Percentiles rank a stretch among this genome's conserved stretches.
Conservation (phyloP, 64 coral and sea anemone species). For the Montipora foliosa region DNA sequence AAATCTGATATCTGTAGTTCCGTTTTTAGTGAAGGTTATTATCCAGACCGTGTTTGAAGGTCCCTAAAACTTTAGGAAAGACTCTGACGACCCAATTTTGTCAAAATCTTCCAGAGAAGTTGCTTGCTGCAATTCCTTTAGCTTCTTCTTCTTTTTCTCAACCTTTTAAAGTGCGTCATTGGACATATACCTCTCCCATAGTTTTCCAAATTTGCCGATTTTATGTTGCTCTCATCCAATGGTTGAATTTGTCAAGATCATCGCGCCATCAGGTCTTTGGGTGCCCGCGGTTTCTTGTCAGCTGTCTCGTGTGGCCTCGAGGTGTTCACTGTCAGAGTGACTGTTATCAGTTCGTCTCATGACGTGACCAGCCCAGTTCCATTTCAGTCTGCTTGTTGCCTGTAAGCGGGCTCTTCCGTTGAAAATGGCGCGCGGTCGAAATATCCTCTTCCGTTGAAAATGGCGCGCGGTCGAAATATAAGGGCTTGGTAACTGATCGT, state of each 20-base stretch:
- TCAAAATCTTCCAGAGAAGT: too few relatives aligned
- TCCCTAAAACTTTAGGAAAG: neutral
- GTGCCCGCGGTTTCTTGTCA: neutral
- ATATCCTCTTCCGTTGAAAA: neutral
- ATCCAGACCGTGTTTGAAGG: too few relatives aligned
- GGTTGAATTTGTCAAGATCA: neutral
- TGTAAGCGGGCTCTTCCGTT: neutral
- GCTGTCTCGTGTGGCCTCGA: neutral
- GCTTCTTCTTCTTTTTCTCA: too few relatives aligned
- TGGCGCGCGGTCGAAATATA: too few relatives aligned
- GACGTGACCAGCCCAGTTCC: neutral
- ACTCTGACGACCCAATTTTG: neutral
- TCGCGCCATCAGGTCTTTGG: neutral
- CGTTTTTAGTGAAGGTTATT: too few relatives aligned
- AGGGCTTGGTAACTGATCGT: neutral
- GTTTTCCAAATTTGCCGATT: neutral
- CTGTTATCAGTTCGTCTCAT: too few relatives aligned
- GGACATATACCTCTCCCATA: neutral
- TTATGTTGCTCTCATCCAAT: neutral
- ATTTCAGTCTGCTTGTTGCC: neutral
- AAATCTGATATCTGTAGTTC: too few relatives aligned
- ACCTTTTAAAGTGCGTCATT: neutral
- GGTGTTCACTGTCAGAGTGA: neutral
- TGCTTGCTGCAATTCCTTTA: too few relatives aligned
- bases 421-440: neutral